Evolutionary conservation across 1,140 invertebrate genomes (phyloP).

Genomic region (Anadara kagoshimensis): DNA sequence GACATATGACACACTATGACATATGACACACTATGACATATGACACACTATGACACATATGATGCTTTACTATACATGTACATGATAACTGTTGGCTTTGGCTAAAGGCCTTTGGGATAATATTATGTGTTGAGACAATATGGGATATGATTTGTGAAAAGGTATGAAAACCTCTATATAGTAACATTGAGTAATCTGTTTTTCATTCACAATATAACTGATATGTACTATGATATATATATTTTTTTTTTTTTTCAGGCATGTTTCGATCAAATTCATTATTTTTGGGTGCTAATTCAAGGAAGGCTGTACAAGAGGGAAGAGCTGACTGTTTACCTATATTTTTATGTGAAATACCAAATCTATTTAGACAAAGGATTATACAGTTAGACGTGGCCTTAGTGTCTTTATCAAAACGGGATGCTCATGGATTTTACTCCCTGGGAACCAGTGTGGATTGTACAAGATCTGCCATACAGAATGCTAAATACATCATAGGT

Average conservation of each 20-base stretch:
- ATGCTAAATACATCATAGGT: slow-evolving; percentile 93
- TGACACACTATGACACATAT: no score
- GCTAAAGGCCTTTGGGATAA: no score
- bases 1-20: no score
- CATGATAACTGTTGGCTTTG: no score
- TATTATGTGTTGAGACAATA: no score
- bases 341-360: slow-evolving; percentile 93
- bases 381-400: slow-evolving; percentile 90
- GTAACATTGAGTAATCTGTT: no score
- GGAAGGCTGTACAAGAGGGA: slow-evolving; percentile 88
- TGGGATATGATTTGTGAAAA: no score
- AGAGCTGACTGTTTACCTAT: slow-evolving; percentile 91
- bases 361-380: slow-evolving; percentile 88
- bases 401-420: slow-evolving; percentile 89
- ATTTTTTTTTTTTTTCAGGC: slow-evolving; percentile 73
- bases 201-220: no score
- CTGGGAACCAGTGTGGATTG: slow-evolving; percentile 95
- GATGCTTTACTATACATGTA: no score
- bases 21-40: no score
- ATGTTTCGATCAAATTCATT: slow-evolving; percentile 87
- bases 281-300: slow-evolving; percentile 93
- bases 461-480: slow-evolving; percentile 86
- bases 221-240: no score
- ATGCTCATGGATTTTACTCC: slow-evolving; percentile 92
- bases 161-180: no score